Conservation (phyloP, 1,140 invertebrate species). For the Campoletis sonorensis region DNA sequence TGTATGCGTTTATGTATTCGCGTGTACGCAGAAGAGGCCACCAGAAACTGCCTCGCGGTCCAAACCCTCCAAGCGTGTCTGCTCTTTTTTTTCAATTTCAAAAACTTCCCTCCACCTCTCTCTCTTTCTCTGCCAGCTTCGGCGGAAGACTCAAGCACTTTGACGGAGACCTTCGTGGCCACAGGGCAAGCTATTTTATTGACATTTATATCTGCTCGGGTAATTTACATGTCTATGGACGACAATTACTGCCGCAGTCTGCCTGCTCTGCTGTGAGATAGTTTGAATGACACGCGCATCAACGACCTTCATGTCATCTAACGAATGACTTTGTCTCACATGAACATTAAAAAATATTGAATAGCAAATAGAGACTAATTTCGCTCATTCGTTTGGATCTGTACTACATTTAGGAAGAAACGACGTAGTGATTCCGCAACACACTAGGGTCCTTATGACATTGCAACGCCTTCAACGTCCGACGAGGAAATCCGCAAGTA, state of each 20-base stretch:
- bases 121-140: not conserved
- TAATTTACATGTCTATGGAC: slow-evolving; percentile 76
- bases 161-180: slow-evolving; percentile 27
- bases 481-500: slow-evolving; percentile 67
- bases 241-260: slow-evolving; percentile 70
- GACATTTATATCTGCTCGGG: slow-evolving; percentile 73
- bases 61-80: slow-evolving; percentile 8
- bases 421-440: slow-evolving; percentile 55
- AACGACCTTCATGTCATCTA: not conserved
- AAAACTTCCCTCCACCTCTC: not conserved
- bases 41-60: slow-evolving; percentile 63
- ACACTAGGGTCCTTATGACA: slow-evolving; percentile 52
- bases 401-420: slow-evolving; percentile 3
- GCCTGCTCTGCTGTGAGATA: slow-evolving; percentile 1
- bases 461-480: slow-evolving; percentile 57
- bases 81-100: not conserved
- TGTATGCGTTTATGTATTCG: slow-evolving; percentile 17
- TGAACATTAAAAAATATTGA: not conserved
- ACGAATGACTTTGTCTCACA: not conserved
- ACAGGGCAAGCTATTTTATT: slow-evolving; percentile 71
- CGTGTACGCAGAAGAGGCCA: slow-evolving; percentile 50
- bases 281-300: not conserved
- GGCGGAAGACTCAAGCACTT: not conserved
- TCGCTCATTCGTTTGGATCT: not conserved
- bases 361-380: not conserved